A percentile compares a stretch with the other conserved stretches of the same genome.
These are phyloP conservation scores for Amphiprion ocellaris DNA, from an alignment of 2,113 vertebrate species.

Conservation along the genomic window DNA sequence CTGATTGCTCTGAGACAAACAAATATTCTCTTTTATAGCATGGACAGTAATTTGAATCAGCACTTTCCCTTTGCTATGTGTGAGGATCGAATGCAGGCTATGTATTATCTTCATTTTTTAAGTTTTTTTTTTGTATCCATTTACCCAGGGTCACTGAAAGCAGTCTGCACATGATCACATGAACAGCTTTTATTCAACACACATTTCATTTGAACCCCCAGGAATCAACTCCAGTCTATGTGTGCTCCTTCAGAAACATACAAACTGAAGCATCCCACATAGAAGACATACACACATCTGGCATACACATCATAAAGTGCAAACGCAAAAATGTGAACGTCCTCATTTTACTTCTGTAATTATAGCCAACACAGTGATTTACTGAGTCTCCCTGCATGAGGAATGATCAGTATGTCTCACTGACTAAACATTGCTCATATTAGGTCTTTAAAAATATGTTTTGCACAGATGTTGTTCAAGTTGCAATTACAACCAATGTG, in stretches of 20 bases:
- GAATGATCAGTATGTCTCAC: neutral
- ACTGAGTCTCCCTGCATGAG: slow-evolving; percentile 6
- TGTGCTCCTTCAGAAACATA: slow-evolving; percentile 30
- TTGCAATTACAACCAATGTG: neutral
- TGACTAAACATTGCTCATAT: slow-evolving; percentile 13
- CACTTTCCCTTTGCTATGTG: slow-evolving; percentile 29
- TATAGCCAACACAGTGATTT: slow-evolving; percentile 27
- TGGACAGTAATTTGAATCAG: slow-evolving; percentile 55
- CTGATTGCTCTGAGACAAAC: slow-evolving; percentile 62
- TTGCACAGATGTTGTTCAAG: neutral
- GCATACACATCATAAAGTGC: slow-evolving; percentile 10
- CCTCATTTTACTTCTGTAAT: slow-evolving; percentile 30
- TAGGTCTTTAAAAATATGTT: slow-evolving; percentile 14
- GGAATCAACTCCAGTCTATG: slow-evolving; percentile 10
- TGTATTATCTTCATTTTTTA: slow-evolving; percentile 37
- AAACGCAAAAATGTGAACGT: slow-evolving; percentile 4
- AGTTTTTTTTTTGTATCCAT: slow-evolving; percentile 22
- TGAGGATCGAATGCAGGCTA: slow-evolving; percentile 22
- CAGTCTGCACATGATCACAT: slow-evolving; percentile 29
- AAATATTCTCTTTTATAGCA: slow-evolving; percentile 53
- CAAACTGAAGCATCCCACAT: slow-evolving; percentile 21
- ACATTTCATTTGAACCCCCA: slow-evolving; percentile 39
- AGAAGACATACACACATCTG: no score
- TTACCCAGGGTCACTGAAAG: slow-evolving; percentile 37
- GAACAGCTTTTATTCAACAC: slow-evolving; percentile 33